These are phyloP conservation scores for Cephalopholis sonnerati DNA, from an alignment of 2,113 vertebrate genomes.

Conservation along the genomic window DNA sequence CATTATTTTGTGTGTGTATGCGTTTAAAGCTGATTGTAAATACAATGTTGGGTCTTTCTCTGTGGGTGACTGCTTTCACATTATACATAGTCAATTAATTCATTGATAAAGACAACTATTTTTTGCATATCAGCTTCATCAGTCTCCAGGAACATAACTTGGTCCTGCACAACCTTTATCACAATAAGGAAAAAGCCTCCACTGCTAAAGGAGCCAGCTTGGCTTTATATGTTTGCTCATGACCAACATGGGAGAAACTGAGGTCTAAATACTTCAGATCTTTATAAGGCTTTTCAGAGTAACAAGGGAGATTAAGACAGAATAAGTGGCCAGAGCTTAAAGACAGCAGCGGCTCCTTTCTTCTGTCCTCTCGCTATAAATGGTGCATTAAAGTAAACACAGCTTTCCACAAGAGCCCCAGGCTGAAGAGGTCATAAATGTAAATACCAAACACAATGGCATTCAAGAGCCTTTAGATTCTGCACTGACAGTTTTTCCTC, in stretches of 20 bases:
- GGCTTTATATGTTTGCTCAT: neutral
- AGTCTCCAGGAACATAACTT: no score
- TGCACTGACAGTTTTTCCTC: conserved; percentile 17
- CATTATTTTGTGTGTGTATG: no score
- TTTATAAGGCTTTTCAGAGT: conserved; percentile 35
- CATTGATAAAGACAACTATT: no score
- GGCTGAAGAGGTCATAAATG: conserved; percentile 35
- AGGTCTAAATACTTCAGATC: conserved; percentile 27
- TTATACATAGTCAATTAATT: no score
- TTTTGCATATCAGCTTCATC: no score
- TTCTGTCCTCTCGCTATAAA: conserved; percentile 16
- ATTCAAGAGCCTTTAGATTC: conserved; percentile 26
- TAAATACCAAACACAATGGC: conserved; percentile 25
- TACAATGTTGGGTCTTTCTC: no score
- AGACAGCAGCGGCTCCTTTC: conserved; percentile 17
- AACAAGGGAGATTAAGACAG: conserved; percentile 45
- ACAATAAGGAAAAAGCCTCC: neutral
- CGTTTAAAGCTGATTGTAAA: no score
- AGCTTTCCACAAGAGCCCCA: neutral
- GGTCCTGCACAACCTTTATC: no score
- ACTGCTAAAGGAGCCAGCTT: neutral
- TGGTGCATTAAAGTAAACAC: conserved; percentile 52
- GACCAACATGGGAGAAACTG: conserved; percentile 11
- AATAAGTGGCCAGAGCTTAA: conserved; percentile 39
- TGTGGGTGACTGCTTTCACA: no score